Conservation (phyloP, 2,888 invertebrate genomes). For the Nomada fucata region DNA sequence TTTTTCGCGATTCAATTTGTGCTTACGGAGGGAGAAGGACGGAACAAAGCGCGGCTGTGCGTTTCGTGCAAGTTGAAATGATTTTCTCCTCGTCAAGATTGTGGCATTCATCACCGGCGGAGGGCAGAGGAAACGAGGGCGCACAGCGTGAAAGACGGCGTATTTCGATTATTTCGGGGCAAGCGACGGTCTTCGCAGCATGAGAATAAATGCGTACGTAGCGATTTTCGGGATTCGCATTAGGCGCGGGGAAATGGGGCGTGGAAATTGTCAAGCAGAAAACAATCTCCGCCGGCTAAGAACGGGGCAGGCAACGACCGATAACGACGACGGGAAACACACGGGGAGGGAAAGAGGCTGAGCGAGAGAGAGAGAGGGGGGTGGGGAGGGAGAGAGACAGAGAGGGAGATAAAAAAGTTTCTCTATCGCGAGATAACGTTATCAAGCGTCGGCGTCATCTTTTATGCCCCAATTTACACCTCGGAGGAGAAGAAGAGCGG, state of each 20-base stretch:
- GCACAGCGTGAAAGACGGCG: not conserved
- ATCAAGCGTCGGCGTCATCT: conserved; percentile 73
- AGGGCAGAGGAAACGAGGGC: too few species aligned
- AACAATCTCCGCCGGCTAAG: conserved; percentile 59
- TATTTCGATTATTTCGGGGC: not conserved
- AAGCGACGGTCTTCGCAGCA: not conserved
- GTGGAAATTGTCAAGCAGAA: conserved; percentile 44
- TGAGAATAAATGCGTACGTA: not conserved
- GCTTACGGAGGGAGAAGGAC: conserved; percentile 8
- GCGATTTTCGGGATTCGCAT: conserved; percentile 18
- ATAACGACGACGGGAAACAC: conserved; percentile 58
- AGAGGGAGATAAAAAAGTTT: conserved; percentile 67
- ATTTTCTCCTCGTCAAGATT: conserved; percentile 9
- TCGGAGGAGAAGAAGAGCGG: conserved; percentile 28
- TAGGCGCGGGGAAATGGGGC: conserved; percentile 4
- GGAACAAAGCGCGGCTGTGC: conserved; percentile 16
- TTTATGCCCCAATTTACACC: conserved; percentile 76
- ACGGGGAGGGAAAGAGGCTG: not conserved
- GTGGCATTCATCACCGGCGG: not conserved
- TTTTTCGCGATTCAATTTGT: conserved; percentile 60
- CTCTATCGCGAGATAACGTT: conserved; percentile 74
- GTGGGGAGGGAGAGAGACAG: too few species aligned
- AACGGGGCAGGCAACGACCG: conserved; percentile 27
- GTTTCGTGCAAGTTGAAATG: conserved; percentile 21
- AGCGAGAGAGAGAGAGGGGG: too few species aligned